Conservation (phyloP, 2,888 invertebrate species). For the Apantesis nais region DNA sequence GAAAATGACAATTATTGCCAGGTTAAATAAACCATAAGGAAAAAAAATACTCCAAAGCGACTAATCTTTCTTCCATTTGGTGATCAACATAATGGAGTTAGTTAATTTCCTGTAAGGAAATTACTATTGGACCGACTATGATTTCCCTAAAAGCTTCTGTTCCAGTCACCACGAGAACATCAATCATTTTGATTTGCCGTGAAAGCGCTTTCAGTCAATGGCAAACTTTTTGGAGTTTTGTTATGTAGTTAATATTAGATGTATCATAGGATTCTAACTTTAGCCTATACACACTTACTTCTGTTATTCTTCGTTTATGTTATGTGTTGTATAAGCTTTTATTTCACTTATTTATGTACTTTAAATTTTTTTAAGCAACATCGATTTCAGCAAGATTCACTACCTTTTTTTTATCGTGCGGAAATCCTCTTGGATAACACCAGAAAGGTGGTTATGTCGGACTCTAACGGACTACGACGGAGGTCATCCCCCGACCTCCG, state of each 20-base stretch:
- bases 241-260: constrained; percentile 24
- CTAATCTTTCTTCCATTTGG: constrained; percentile 37
- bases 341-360: no score
- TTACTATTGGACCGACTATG: constrained; percentile 66
- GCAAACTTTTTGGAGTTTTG: constrained; percentile 45
- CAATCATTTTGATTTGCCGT: constrained; percentile 56
- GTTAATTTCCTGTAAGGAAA: constrained; percentile 81
- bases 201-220: constrained; percentile 60
- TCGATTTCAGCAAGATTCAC: not conserved
- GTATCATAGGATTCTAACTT: not conserved
- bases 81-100: constrained; percentile 58
- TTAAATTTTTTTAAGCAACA: not conserved
- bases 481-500: no score
- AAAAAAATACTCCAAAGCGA: constrained; percentile 18
- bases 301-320: not conserved
- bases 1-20: not conserved
- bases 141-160: constrained; percentile 72
- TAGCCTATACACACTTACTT: no score
- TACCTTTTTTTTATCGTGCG: no score
- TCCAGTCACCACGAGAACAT: constrained; percentile 63
- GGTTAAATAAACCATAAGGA: not conserved
- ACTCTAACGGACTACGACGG: no score
- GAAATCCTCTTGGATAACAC: no score
- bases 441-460: no score
- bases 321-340: not conserved